Conservation (phyloP, 1,140 invertebrate genomes). For the Oppia nitens region DNA sequence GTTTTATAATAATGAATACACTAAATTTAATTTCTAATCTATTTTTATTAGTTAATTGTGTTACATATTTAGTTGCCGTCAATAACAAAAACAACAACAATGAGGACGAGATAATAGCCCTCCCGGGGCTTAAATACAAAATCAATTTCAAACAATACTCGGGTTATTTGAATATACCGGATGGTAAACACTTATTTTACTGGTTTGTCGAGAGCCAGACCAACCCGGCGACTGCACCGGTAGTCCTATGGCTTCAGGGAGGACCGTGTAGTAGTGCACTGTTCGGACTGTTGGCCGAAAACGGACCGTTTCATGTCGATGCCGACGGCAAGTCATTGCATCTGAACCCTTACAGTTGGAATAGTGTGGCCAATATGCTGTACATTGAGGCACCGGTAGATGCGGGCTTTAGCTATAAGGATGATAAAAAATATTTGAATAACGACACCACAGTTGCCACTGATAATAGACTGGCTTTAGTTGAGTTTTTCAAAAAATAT, state of each 20-base stretch:
- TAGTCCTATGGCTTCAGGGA: no score
- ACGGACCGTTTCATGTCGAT: slow-evolving; percentile 35
- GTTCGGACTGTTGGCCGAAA: slow-evolving; percentile 36
- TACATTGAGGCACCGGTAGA: slow-evolving; percentile 39
- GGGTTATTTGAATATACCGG: no score
- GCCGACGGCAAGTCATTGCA: slow-evolving; percentile 29
- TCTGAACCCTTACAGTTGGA: slow-evolving; percentile 34
- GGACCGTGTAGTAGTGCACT: no score
- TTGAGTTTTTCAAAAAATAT: slow-evolving; percentile 35
- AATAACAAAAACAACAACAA: no score
- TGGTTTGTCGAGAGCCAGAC: slow-evolving; percentile 35
- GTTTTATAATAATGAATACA: no score
- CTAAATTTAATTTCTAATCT: no score
- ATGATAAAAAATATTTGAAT: slow-evolving; percentile 32
- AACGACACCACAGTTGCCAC: slow-evolving; percentile 35
- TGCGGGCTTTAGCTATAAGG: slow-evolving; percentile 38
- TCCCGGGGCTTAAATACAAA: no score
- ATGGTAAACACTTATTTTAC: slow-evolving; percentile 23
- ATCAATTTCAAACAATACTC: no score
- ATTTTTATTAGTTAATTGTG: no score
- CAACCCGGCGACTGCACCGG: slow-evolving; percentile 31
- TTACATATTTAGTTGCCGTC: no score
- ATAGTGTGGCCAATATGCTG: slow-evolving; percentile 53
- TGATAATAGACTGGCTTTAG: no score
- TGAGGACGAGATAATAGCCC: no score